phyloP scores from a whole-genome alignment of 2,113 vertebrate genomes.

The Rhea americana region DNA sequence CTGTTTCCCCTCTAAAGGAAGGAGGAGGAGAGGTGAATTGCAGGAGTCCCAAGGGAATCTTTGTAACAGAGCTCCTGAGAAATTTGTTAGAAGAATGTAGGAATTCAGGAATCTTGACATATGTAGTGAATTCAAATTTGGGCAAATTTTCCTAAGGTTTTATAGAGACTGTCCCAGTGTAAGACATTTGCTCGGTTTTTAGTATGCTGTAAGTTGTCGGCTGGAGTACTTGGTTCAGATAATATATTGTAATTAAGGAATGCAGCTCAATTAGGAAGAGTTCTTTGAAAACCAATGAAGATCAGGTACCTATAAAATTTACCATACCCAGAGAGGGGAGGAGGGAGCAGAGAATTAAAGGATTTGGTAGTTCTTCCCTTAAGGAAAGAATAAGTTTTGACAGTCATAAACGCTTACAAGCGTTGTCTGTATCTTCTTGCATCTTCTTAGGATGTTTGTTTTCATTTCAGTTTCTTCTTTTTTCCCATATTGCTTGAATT shows the following conservation, averaged over 20 bases:
- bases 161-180: background rate
- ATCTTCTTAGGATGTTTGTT: background rate
- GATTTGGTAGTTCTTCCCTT: background rate
- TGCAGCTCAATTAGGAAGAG: background rate
- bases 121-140: rapidly evolving
- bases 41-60: background rate
- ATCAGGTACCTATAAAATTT: rapidly evolving
- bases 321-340: background rate
- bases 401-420: background rate
- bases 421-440: background rate
- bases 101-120: background rate
- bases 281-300: background rate
- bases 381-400: background rate
- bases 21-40: background rate
- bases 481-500: background rate
- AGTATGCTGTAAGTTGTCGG: background rate
- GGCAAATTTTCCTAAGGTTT: background rate
- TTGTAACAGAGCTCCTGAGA: background rate
- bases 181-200: background rate
- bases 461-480: background rate
- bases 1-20: background rate
- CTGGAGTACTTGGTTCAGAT: background rate
- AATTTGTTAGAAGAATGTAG: too few relatives aligned
- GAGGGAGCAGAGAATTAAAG: background rate
- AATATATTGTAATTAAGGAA: background rate